phyloP scores from a whole-genome alignment of 2,113 vertebrate genomes.

The Sigmodon hispidus region DNA sequence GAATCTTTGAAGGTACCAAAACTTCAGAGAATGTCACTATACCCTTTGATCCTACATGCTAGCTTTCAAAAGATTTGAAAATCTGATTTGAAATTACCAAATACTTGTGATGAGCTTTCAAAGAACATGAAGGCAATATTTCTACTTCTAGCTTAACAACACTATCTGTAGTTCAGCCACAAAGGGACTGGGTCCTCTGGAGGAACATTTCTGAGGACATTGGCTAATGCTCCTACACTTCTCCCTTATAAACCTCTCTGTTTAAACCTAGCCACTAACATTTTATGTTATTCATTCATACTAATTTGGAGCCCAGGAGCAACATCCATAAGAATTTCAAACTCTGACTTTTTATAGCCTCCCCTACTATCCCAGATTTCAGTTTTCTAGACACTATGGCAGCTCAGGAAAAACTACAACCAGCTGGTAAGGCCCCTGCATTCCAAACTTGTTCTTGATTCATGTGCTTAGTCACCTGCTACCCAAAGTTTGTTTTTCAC shows the following conservation, averaged over 20 bases:
- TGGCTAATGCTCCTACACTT: background rate
- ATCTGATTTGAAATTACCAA: background rate
- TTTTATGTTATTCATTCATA: background rate
- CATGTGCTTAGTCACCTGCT: background rate
- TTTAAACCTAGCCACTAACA: background rate
- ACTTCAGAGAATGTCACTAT: background rate
- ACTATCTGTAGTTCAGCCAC: background rate
- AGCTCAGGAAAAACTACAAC: background rate
- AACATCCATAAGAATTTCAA: background rate
- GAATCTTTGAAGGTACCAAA: background rate
- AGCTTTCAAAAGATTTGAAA: slow-evolving; percentile 13
- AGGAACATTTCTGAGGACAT: background rate
- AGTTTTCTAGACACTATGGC: background rate
- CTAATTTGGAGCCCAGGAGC: background rate
- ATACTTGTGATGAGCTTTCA: background rate
- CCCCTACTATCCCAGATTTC: background rate
- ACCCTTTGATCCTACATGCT: background rate
- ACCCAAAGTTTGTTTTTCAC: background rate
- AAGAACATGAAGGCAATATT: background rate
- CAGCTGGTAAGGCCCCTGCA: background rate
- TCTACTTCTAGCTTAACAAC: background rate
- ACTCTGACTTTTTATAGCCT: background rate
- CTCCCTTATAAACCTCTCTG: background rate
- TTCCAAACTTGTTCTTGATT: background rate
- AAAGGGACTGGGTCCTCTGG: background rate